Conservation (phyloP, 2,113 vertebrate genomes). For the Dermatemys mawii region DNA sequence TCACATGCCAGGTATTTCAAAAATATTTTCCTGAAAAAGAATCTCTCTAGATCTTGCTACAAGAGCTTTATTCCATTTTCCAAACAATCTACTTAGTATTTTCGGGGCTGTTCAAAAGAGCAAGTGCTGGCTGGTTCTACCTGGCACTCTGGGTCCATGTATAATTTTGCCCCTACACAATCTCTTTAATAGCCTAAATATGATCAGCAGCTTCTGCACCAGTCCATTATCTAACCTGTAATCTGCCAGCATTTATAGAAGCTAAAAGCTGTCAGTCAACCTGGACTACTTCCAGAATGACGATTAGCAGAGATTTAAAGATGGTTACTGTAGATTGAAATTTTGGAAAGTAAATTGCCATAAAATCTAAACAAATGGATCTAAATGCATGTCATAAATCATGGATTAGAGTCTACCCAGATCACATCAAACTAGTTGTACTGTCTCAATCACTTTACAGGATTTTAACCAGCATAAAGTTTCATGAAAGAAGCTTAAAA, state of each 20-base stretch:
- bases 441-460: not conserved
- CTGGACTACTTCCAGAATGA: not conserved
- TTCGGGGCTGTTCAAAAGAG: not conserved
- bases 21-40: not conserved
- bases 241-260: not conserved
- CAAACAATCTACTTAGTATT: not conserved
- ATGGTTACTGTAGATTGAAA: not conserved
- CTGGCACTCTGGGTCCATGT: not conserved
- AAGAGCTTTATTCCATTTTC: not conserved
- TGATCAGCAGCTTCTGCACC: not conserved
- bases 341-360: not conserved
- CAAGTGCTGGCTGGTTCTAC: not conserved
- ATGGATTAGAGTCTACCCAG: not conserved
- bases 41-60: not conserved
- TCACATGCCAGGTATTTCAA: accelerated
- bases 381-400: not conserved
- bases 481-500: not conserved
- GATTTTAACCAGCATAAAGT: too few species aligned
- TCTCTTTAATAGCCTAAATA: not conserved
- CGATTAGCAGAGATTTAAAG: not conserved
- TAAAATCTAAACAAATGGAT: not conserved
- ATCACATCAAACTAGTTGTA: not conserved
- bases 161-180: not conserved
- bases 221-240: not conserved
- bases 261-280: not conserved